Base-by-base conservation (phyloP, 1,140 invertebrate genomes). In the Diuraphis noxia region DNA sequence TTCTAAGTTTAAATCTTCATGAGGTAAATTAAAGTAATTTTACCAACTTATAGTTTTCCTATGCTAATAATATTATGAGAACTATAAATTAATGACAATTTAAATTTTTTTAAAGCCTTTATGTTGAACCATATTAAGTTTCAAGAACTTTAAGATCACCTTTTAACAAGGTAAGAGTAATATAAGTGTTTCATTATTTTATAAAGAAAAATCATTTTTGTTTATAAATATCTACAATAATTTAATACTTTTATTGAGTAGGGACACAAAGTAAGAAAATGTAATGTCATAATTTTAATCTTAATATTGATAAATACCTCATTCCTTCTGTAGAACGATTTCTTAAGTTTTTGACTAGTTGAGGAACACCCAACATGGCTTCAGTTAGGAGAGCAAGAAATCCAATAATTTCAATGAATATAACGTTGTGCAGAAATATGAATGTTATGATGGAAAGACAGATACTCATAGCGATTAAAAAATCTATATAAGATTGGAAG, bases 311-410 rank as follows among this genome's bases (percentile, higher is more conserved):
- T 63, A 72, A 91, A 86, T 94, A 99, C 98, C 98, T 99, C 98
- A 99, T 99, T 93, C 98, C 98, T 93, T 96, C 96, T 19, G 98
- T 99, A 84, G 98, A 99, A 94, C 98, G 97, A 93, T 97, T 97
- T 92, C 95, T 95, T 93, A 96, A 96, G 94, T 99, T 99, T 93
- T 96, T 96, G 82, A 98, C 95, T 93, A 99, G 97, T 94, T 99
- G 98, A 52, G 98, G 98, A 25, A 97, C 95, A 92, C 98, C 99
- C 38, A 99, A 94, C 96, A 99, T 98, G 38, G 99, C 98, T 95
- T 99, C 99, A 17, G 97, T 98, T 93, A 99, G 97, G 56, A 99
- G 96, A 85, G 99, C 98, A 77, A 99, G 94, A 94, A 99, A 98
- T 90, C 99, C 98, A 92, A 99, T 95, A 38, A 95, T 94, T 94